phyloP scores from a whole-genome alignment of 1,140 invertebrate genomes.

The Bombus waltoni region DNA sequence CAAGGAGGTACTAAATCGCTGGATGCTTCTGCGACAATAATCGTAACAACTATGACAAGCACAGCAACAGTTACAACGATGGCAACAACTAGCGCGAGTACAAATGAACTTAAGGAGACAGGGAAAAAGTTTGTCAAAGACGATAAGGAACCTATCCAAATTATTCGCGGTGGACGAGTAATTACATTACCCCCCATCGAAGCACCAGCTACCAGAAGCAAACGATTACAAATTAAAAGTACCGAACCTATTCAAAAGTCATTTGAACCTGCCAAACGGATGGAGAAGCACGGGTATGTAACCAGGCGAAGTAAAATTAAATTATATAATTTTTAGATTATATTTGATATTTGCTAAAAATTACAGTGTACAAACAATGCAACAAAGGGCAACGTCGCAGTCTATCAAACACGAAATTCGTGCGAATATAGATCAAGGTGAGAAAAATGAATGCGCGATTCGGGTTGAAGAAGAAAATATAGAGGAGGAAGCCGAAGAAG shows the following conservation, averaged over 20 bases:
- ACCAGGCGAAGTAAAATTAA: neutral
- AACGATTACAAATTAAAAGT: constrained; percentile 78
- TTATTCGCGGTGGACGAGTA: constrained; percentile 88
- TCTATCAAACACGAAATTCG: constrained; percentile 29
- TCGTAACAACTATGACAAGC: neutral
- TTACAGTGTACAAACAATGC: constrained; percentile 35
- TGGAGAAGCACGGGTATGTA: constrained; percentile 50
- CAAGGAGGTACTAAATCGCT: constrained; percentile 37
- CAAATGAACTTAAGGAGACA: constrained; percentile 18
- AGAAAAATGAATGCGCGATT: neutral
- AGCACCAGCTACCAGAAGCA: constrained; percentile 88
- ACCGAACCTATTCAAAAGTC: constrained; percentile 60
- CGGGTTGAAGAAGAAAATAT: constrained; percentile 83
- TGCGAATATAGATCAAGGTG: constrained; percentile 37
- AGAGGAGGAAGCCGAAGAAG: constrained; percentile 76
- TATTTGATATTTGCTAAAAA: neutral
- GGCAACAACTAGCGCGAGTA: neutral
- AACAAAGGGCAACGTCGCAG: constrained; percentile 30
- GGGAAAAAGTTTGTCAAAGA: constrained; percentile 67
- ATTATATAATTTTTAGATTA: neutral
- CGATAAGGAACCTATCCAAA: constrained; percentile 85
- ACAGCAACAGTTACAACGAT: neutral
- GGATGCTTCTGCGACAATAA: neutral
- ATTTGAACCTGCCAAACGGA: constrained; percentile 49
- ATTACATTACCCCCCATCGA: constrained; percentile 91